Conservation (phyloP, 92 coral and sea anemone genomes). For the Porites divaricata region DNA sequence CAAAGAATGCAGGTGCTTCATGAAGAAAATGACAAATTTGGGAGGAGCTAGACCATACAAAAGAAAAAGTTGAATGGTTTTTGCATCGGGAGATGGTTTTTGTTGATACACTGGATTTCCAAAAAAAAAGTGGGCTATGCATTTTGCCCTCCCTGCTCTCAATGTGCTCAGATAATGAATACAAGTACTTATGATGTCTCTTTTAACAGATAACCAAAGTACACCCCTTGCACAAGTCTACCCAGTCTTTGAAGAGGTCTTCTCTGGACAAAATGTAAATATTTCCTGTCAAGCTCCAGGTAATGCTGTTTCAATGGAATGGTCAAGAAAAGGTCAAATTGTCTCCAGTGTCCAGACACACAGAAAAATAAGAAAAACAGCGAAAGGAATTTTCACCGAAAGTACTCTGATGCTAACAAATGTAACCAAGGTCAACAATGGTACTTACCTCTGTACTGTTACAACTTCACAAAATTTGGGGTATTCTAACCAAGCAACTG, state of each 20-base stretch:
- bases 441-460: conserved; percentile 72
- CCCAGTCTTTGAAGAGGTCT: conserved; percentile 55
- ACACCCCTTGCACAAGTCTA: conserved; percentile 73
- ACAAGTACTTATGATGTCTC: background rate
- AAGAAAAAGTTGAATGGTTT: too few relatives aligned
- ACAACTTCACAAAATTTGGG: conserved; percentile 52
- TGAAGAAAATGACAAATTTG: too few relatives aligned
- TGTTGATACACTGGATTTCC: too few relatives aligned
- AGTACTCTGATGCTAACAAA: conserved; percentile 51
- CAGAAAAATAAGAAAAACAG: conserved; percentile 24
- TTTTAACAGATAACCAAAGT: conserved; percentile 51
- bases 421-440: conserved; percentile 54
- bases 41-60: too few relatives aligned
- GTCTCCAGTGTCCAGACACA: conserved; percentile 46
- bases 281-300: conserved; percentile 85
- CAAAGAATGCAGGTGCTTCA: too few relatives aligned
- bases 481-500: conserved; percentile 48
- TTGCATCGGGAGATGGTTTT: too few relatives aligned
- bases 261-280: conserved; percentile 52
- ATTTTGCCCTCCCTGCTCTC: too few relatives aligned
- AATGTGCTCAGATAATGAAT: too few relatives aligned
- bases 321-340: conserved; percentile 67
- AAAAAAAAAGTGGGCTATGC: too few relatives aligned
- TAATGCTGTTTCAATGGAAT: conserved; percentile 55
- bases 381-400: conserved; percentile 53